phyloP scores from a whole-genome alignment of 2,113 vertebrate genomes.

The Apteryx owenii region DNA sequence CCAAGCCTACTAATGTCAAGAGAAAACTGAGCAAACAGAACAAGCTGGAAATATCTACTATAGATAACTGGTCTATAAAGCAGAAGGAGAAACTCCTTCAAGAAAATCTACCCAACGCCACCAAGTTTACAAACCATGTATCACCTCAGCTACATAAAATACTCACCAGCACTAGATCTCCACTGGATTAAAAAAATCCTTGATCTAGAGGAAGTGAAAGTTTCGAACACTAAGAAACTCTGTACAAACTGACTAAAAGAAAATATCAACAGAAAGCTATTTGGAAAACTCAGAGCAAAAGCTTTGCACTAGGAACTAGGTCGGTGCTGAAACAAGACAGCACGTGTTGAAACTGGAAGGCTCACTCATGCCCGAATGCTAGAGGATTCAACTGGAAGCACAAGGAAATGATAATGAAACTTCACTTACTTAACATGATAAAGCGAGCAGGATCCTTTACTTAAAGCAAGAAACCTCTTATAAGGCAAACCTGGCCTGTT shows the following conservation, averaged over 20 bases:
- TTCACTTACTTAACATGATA: neutral
- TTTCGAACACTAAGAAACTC: neutral
- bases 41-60: neutral
- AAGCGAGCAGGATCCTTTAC: neutral
- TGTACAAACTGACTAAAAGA: neutral
- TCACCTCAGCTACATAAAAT: neutral
- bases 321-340: neutral
- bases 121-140: neutral
- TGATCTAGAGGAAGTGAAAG: fast-evolving
- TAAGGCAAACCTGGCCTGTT: neutral
- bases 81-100: neutral
- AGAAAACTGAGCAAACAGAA: slow-evolving; percentile 6
- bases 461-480: neutral
- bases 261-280: neutral
- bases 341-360: neutral
- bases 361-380: neutral
- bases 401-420: neutral
- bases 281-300: neutral
- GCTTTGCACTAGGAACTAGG: neutral
- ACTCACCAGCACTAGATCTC: neutral
- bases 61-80: neutral
- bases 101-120: neutral
- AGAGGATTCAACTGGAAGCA: neutral
- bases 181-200: neutral
- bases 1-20: neutral